These are phyloP conservation scores for Holacanthella duospinosa DNA, from an alignment of 2,888 invertebrate species.

Conservation along the genomic window DNA sequence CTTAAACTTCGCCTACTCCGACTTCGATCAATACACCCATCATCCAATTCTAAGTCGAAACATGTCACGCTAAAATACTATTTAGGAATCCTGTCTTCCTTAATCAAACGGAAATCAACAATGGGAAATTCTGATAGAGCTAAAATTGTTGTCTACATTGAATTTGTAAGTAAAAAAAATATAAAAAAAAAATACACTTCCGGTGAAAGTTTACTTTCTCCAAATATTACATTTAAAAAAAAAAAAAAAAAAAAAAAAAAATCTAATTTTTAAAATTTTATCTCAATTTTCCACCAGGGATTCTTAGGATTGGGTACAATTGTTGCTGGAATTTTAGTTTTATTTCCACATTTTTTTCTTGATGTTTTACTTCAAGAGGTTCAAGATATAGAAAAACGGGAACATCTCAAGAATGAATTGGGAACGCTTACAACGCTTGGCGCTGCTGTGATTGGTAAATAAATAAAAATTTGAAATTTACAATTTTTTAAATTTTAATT, in stretches of 20 bases:
- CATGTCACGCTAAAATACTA: conserved; percentile 2
- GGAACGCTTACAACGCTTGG: background rate
- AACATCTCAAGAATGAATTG: background rate
- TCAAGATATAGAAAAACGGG: background rate
- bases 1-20: background rate
- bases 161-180: background rate
- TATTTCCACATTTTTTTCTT: background rate
- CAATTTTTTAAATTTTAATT: too few species aligned
- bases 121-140: background rate
- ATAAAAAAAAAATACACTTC: too few species aligned
- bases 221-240: too few species aligned
- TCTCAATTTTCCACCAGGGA: too few species aligned
- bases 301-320: background rate
- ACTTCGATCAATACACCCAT: background rate
- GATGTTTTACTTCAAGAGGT: background rate
- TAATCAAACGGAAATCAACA: background rate
- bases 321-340: background rate
- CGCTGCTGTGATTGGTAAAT: background rate
- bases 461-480: background rate
- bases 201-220: too few species aligned
- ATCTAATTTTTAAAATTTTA: too few species aligned
- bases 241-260: too few species aligned
- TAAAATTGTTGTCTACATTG: conserved; percentile 1
- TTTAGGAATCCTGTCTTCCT: background rate
- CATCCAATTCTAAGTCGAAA: background rate